Evolutionary conservation across 2,797 vertebrate species (phyloP).

Genomic region (Pogoniulus pusillus): DNA sequence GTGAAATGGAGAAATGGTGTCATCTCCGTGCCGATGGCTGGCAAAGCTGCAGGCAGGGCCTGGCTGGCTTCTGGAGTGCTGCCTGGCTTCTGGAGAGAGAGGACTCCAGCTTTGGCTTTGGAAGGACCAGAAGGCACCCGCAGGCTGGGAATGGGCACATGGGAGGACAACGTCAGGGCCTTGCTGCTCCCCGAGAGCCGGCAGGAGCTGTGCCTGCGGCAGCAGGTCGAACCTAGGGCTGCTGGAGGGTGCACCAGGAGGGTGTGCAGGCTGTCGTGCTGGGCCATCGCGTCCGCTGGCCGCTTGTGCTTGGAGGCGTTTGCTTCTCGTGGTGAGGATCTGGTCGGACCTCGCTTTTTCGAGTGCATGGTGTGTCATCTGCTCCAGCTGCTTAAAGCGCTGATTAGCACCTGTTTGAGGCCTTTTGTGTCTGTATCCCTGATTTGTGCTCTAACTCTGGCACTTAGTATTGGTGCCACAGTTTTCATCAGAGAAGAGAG

Average conservation of each 20-base stretch:
- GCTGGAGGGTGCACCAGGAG: not conserved
- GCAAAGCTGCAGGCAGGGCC: not conserved
- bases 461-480: fast-evolving
- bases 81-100: not conserved
- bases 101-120: fast-evolving
- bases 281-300: fast-evolving
- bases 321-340: not conserved
- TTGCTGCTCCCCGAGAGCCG: fast-evolving
- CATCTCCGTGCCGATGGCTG: not conserved
- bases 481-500: not conserved
- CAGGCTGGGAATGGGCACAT: fast-evolving
- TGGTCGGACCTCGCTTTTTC: not conserved
- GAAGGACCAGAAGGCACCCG: not conserved
- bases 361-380: not conserved
- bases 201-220: not conserved
- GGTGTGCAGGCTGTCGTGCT: fast-evolving
- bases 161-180: fast-evolving
- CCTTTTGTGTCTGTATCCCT: not conserved
- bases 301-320: fast-evolving
- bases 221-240: not conserved
- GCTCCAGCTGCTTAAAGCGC: not conserved
- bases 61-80: fast-evolving
- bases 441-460: not conserved
- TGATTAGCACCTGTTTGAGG: not conserved
- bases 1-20: not conserved